These are phyloP conservation scores for Hemiscyllium ocellatum DNA, from an alignment of 2,113 vertebrate genomes.

Conservation along the genomic window DNA sequence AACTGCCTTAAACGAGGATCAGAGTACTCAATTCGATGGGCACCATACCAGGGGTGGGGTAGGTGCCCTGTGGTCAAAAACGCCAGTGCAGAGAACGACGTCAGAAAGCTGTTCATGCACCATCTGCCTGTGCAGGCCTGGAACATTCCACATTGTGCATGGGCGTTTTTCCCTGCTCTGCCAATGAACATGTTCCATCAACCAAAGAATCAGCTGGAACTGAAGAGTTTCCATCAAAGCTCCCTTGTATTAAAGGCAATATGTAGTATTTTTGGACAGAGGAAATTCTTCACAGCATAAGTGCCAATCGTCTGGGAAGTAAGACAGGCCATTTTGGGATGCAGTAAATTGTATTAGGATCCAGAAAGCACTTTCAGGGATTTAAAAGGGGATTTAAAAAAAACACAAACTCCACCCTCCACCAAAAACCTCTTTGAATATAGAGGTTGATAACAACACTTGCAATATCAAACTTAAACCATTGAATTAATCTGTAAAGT, in stretches of 20 bases:
- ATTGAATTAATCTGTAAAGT: not conserved
- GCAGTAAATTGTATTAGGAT: not conserved
- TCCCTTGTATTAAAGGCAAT: not conserved
- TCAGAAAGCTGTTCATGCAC: too few species aligned
- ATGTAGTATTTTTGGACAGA: not conserved
- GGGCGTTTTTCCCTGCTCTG: not conserved
- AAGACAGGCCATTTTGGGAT: not conserved
- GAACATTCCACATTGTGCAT: not conserved
- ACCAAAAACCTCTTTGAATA: not conserved
- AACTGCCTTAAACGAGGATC: too few species aligned
- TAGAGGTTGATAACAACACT: not conserved
- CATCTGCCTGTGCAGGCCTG: too few species aligned
- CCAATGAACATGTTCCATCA: not conserved
- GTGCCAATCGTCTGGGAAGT: not conserved
- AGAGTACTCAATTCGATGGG: too few species aligned
- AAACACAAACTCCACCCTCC: not conserved
- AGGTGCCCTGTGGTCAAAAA: too few species aligned
- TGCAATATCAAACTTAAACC: not conserved
- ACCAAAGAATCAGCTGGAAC: not conserved
- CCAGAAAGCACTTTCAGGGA: not conserved
- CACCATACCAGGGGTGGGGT: too few species aligned
- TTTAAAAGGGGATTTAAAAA: not conserved
- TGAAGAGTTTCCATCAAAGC: not conserved
- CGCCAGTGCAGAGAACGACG: too few species aligned
- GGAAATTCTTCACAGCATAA: not conserved